phyloP scores from a whole-genome alignment of 2,797 vertebrate genomes.

The Buceros bicornis region DNA sequence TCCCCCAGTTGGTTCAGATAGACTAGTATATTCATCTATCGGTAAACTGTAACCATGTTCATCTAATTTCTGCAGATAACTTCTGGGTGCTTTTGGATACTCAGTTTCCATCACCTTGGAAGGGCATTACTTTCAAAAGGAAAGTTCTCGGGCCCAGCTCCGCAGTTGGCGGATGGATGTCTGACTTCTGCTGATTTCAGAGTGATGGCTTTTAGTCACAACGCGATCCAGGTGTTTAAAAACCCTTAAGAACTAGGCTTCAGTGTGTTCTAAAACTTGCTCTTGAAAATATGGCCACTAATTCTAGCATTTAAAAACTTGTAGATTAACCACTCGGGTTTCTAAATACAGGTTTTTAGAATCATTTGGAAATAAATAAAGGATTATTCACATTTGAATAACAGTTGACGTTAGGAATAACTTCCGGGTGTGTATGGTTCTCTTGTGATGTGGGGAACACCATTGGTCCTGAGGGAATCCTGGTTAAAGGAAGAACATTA shows the following conservation, averaged over 20 bases:
- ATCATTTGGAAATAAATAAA: background rate
- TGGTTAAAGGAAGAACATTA: background rate
- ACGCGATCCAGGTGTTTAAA: accelerated
- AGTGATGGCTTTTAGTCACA: background rate
- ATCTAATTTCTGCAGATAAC: background rate
- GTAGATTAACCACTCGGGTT: background rate
- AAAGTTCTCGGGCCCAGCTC: background rate
- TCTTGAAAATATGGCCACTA: background rate
- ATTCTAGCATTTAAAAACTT: background rate
- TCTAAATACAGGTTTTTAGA: background rate
- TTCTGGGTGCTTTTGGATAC: background rate
- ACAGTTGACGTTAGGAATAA: background rate
- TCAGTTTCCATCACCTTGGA: background rate
- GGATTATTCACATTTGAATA: background rate
- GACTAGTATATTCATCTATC: background rate
- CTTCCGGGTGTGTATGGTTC: background rate
- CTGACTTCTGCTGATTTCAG: background rate
- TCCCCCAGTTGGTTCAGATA: background rate
- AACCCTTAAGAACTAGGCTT: background rate
- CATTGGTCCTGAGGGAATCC: background rate
- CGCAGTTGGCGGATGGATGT: background rate
- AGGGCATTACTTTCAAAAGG: background rate
- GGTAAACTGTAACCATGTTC: background rate
- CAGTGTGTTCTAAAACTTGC: background rate
- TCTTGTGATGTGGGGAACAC: background rate